These are phyloP conservation scores for Paraplagusia blochii DNA, from an alignment of 2,113 vertebrate species.

Conservation along the genomic window DNA sequence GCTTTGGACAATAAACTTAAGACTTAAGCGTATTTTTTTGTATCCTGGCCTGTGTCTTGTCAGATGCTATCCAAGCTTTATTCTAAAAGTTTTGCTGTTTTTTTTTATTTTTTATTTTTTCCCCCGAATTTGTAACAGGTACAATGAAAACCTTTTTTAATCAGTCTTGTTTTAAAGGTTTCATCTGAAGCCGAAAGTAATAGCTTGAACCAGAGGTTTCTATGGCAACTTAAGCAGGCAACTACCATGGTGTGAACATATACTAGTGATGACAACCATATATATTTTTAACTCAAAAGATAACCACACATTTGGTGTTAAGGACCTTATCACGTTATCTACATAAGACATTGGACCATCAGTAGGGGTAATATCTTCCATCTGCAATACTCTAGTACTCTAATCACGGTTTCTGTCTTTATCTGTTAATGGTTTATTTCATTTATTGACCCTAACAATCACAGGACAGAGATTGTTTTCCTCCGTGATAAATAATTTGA, in stretches of 20 bases:
- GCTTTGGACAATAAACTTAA: conserved; percentile 2
- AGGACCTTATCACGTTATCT: conserved; percentile 22
- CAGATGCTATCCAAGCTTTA: not conserved
- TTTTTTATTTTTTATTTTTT: not conserved
- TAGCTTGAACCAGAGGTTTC: conserved; percentile 72
- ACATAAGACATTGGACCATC: not conserved
- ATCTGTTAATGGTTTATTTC: too few species aligned
- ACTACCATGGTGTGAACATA: conserved; percentile 60
- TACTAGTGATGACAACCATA: conserved; percentile 38
- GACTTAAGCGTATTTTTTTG: not conserved
- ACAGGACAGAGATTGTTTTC: too few species aligned
- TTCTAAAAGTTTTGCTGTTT: not conserved
- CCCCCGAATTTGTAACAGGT: conserved; percentile 16
- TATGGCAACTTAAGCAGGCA: conserved; percentile 74
- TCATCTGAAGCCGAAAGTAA: conserved; percentile 63
- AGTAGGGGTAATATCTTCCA: not conserved
- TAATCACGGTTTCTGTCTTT: too few species aligned
- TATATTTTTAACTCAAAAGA: conserved; percentile 63
- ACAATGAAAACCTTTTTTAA: conserved; percentile 12
- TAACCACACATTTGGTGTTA: conserved; percentile 20
- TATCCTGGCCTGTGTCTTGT: not conserved
- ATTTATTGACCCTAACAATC: too few species aligned
- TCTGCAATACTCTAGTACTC: too few species aligned
- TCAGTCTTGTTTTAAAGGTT: conserved; percentile 42
- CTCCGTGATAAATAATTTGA: too few species aligned